Evolutionary conservation across 2,113 vertebrate genomes (phyloP).

Genomic region (Corythornis vintsioides): DNA sequence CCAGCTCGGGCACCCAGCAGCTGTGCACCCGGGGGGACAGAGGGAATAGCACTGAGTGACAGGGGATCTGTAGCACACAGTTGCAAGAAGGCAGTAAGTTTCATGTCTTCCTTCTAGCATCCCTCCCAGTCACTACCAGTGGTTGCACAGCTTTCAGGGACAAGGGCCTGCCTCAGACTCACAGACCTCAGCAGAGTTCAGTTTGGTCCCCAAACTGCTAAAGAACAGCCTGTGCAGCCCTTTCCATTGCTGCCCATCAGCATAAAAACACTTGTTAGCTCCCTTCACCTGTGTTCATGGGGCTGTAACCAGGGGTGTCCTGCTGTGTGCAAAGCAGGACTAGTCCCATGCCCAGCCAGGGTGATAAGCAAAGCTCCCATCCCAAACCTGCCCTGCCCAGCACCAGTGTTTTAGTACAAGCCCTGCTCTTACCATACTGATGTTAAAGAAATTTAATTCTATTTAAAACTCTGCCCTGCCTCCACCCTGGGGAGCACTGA

Average conservation of each 20-base stretch:
- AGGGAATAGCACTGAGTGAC: rapidly evolving
- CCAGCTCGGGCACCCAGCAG: not conserved
- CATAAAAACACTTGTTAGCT: not conserved
- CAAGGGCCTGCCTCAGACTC: not conserved
- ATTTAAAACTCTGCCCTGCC: conserved; percentile 55
- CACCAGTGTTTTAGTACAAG: not conserved
- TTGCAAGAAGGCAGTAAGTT: rapidly evolving
- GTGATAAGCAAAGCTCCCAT: rapidly evolving
- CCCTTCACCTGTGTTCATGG: not conserved
- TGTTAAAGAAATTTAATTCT: conserved; percentile 35
- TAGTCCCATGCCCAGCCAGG: rapidly evolving
- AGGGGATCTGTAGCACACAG: not conserved
- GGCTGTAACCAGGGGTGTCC: not conserved
- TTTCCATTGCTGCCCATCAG: not conserved
- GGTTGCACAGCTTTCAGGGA: not conserved
- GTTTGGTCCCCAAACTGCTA: not conserved
- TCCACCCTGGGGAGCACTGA: not conserved
- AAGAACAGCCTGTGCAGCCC: not conserved
- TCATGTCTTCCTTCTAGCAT: not conserved
- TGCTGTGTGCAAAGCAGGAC: not conserved
- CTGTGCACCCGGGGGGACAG: rapidly evolving
- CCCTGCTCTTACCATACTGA: not conserved
- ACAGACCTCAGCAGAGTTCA: rapidly evolving
- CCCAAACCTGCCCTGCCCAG: not conserved
- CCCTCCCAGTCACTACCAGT: rapidly evolving